These are phyloP conservation scores for Heliothis subflexa DNA, from an alignment of 1,140 invertebrate species.

Conservation along the genomic window DNA sequence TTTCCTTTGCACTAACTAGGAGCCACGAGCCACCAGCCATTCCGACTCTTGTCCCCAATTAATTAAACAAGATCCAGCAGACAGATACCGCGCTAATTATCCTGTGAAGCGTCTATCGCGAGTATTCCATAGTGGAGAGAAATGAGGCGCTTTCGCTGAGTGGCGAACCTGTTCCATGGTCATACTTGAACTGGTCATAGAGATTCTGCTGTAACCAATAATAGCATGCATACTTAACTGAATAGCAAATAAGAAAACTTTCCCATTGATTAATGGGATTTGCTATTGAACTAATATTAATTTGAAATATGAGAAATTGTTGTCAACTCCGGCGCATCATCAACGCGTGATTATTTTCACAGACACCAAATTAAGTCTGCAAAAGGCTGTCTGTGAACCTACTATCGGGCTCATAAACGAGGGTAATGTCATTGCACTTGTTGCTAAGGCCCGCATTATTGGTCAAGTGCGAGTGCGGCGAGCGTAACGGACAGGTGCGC, in stretches of 20 bases:
- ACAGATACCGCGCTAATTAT: constrained; percentile 32
- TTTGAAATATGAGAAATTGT: too few relatives aligned
- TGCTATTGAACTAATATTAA: too few relatives aligned
- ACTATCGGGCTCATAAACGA: background rate
- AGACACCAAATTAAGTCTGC: too few relatives aligned
- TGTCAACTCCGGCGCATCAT: too few relatives aligned
- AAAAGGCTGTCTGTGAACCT: too few relatives aligned
- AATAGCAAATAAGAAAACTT: too few relatives aligned
- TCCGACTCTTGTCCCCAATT: constrained; percentile 29
- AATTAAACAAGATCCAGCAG: constrained; percentile 21
- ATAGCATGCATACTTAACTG: too few relatives aligned
- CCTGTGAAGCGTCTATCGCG: background rate
- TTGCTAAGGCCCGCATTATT: constrained; percentile 6
- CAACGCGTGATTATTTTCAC: too few relatives aligned
- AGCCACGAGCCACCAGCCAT: background rate
- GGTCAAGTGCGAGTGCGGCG: constrained; percentile 38
- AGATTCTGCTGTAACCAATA: too few relatives aligned
- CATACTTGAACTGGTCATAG: too few relatives aligned
- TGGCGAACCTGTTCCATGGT: too few relatives aligned
- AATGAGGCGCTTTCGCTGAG: background rate
- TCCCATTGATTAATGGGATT: too few relatives aligned
- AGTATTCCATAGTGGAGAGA: background rate
- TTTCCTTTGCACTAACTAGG: background rate
- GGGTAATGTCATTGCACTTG: constrained; percentile 32
- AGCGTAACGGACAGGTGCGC: constrained; percentile 57